Evolutionary conservation across 2,888 invertebrate genomes (phyloP).

Genomic region (Eucera pruinosa): DNA sequence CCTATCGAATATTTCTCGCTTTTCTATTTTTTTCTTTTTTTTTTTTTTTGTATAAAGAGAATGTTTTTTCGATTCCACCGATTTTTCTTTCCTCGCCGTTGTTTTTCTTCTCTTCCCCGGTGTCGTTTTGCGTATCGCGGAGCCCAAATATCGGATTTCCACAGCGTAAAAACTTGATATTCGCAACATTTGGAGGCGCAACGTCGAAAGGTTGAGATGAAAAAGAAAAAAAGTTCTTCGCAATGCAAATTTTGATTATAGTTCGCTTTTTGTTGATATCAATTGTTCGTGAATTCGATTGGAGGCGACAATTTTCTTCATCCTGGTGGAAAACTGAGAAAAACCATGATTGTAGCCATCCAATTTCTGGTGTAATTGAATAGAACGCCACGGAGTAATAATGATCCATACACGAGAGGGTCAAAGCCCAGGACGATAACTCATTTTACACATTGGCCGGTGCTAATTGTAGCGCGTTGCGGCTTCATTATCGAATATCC

Average conservation of each 20-base stretch:
- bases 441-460: conserved; percentile 75
- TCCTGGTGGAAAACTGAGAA: not conserved
- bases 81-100: not conserved
- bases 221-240: not conserved
- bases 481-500: conserved; percentile 71
- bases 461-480: conserved; percentile 73
- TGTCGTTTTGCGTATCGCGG: not conserved
- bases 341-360: not conserved
- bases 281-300: not conserved
- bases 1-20: not conserved
- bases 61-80: conserved; percentile 11
- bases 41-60: not conserved
- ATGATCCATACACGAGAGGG: conserved; percentile 48
- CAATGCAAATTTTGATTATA: too few species aligned
- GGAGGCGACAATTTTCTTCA: not conserved
- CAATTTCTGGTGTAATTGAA: conserved; percentile 56
- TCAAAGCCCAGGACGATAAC: conserved; percentile 72
- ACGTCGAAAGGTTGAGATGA: not conserved
- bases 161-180: conserved; percentile 4
- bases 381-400: conserved; percentile 58
- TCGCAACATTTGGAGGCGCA: not conserved
- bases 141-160: conserved; percentile 25
- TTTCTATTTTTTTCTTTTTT: not conserved
- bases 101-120: not conserved
- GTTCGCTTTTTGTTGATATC: not conserved